phyloP scores from a whole-genome alignment of 1,140 invertebrate genomes.

The Linepithema humile region DNA sequence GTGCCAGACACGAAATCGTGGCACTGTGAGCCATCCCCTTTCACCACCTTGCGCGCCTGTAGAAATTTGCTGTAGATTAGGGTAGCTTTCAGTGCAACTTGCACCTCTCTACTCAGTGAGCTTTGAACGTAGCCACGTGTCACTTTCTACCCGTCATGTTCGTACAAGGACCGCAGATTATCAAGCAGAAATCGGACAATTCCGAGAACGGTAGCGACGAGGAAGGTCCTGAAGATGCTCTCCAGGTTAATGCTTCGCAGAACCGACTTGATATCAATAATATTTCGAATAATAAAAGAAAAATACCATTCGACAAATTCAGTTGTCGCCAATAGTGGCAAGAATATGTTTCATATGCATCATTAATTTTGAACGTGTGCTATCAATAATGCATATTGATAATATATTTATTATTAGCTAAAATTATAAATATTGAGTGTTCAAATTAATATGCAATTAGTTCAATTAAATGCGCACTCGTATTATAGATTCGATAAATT shows the following conservation, averaged over 20 bases:
- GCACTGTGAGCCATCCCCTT: conserved; percentile 61
- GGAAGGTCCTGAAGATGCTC: conserved; percentile 76
- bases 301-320: background rate
- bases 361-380: background rate
- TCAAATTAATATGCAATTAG: background rate
- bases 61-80: conserved; percentile 1
- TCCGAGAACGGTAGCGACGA: conserved; percentile 79
- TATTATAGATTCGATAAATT: background rate
- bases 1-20: conserved; percentile 78
- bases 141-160: conserved; percentile 74
- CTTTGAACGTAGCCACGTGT: background rate
- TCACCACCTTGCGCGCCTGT: conserved; percentile 38
- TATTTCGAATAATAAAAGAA: background rate
- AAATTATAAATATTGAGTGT: background rate
- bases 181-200: conserved; percentile 74
- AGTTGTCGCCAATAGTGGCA: no score
- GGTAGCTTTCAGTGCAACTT: background rate
- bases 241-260: conserved; percentile 74
- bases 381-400: background rate
- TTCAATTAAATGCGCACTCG: background rate
- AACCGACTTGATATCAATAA: background rate
- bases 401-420: background rate
- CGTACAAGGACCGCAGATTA: conserved; percentile 76
- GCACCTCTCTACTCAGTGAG: background rate
- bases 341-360: background rate